Conservation (phyloP, 30 jellyfish, hydroid and myxozoan genomes). For the Turritopsis dohrnii region DNA sequence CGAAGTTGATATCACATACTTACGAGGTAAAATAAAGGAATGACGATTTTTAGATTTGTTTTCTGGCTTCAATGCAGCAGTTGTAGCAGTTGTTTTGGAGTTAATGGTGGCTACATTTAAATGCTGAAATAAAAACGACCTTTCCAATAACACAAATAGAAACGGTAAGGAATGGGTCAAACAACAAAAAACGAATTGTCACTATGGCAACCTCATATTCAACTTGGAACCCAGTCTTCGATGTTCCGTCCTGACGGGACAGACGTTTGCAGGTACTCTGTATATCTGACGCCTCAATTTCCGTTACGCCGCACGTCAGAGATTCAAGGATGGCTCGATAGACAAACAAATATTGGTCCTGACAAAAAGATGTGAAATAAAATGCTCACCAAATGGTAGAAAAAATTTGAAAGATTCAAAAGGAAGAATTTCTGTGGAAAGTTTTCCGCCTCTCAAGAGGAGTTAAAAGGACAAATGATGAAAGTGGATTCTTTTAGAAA, state of each 20-base stretch:
- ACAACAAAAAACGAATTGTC: not conserved
- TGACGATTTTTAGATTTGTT: conserved; percentile 45
- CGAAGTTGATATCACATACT: conserved; percentile 18
- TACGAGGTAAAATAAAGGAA: conserved; percentile 51
- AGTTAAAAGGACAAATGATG: too few relatives aligned
- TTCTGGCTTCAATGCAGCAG: conserved; percentile 30
- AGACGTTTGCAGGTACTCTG: conserved; percentile 21
- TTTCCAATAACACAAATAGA: not conserved
- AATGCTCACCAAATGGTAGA: not conserved
- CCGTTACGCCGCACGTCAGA: conserved; percentile 77
- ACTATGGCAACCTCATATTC: conserved; percentile 53
- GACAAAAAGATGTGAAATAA: not conserved
- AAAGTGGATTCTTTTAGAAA: too few relatives aligned
- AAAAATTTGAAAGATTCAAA: not conserved
- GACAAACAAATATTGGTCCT: conserved; percentile 90
- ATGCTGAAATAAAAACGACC: not conserved
- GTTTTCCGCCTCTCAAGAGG: too few relatives aligned
- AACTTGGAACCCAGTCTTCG: conserved; percentile 49
- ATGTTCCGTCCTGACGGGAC: conserved; percentile 26
- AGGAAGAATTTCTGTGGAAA: not conserved
- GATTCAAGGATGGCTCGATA: conserved; percentile 66
- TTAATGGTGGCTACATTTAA: not conserved
- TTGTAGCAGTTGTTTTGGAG: conserved; percentile 7
- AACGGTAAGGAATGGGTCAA: not conserved
- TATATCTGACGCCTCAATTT: conserved; percentile 44